These are phyloP conservation scores for Pseudochirops corinnae DNA, from an alignment of 2,797 vertebrate genomes.

Conservation along the genomic window DNA sequence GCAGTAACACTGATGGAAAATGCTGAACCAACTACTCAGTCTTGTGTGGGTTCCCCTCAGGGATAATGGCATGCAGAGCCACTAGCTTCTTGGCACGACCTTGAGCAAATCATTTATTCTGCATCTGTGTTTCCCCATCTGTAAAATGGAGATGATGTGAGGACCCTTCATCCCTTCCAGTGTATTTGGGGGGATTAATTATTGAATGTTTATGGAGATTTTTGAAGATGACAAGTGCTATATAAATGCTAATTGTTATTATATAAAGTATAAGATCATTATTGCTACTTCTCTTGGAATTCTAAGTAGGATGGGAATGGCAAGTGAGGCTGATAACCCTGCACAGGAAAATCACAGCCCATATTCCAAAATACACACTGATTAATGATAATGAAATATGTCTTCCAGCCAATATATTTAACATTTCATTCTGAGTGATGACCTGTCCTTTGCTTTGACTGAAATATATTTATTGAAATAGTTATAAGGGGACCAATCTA, in stretches of 20 bases:
- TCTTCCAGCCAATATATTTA: slow-evolving; percentile 43
- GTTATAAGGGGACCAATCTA: slow-evolving; percentile 25
- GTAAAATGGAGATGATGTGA: neutral
- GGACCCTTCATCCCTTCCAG: neutral
- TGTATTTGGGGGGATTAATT: neutral
- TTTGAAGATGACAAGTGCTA: slow-evolving; percentile 18
- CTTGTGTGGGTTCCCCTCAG: neutral
- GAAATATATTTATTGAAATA: slow-evolving; percentile 54
- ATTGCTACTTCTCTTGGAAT: slow-evolving; percentile 19
- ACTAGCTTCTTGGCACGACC: neutral
- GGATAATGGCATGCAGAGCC: neutral
- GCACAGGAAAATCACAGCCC: neutral
- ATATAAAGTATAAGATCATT: neutral
- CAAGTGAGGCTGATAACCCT: neutral
- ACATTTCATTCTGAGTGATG: slow-evolving; percentile 46
- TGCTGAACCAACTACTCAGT: neutral
- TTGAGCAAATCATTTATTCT: slow-evolving; percentile 23
- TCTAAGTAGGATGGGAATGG: slow-evolving; percentile 40
- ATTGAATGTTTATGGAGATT: neutral
- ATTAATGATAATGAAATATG: slow-evolving; percentile 24
- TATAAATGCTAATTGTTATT: slow-evolving; percentile 19
- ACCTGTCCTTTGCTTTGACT: slow-evolving; percentile 38
- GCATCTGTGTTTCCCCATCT: neutral
- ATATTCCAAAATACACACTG: slow-evolving; percentile 47
- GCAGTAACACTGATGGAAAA: neutral